phyloP scores from a whole-genome alignment of 64 coral and sea anemone genomes.

The Montipora sp. region DNA sequence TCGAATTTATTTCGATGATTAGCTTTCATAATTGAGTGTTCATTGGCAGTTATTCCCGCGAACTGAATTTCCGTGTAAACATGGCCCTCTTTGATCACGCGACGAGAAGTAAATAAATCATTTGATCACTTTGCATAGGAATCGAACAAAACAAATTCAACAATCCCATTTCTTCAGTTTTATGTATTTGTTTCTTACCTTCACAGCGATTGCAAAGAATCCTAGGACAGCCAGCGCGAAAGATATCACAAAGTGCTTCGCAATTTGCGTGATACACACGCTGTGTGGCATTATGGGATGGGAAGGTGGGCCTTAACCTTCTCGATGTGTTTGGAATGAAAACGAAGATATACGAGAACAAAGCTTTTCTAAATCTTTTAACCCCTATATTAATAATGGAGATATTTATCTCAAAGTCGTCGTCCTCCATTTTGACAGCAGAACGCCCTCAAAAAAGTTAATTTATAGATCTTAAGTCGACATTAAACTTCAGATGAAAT shows the following conservation, averaged over 20 bases:
- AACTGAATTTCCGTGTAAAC: neutral
- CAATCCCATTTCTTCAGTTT: neutral
- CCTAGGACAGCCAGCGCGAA: neutral
- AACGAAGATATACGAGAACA: neutral
- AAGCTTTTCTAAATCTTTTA: neutral
- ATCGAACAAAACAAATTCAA: neutral
- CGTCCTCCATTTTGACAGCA: no score
- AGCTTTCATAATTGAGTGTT: neutral
- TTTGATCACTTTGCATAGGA: neutral
- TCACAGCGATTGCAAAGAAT: neutral
- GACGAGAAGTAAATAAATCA: neutral
- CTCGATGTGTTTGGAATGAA: neutral
- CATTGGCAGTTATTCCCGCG: neutral
- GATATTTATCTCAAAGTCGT: neutral
- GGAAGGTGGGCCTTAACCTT: neutral
- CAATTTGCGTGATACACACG: slow-evolving; percentile 16
- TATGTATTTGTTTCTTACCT: slow-evolving; percentile 1
- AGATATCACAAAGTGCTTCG: neutral
- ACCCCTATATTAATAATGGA: neutral
- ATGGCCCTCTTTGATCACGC: slow-evolving; percentile 9
- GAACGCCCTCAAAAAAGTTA: no score
- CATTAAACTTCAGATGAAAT: no score
- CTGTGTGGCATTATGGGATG: slow-evolving; percentile 22
- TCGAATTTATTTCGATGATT: neutral
- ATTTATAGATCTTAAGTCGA: no score